Evolutionary conservation across 2,113 vertebrate genomes (phyloP), one percentile per base, ranked within the genome.

Genomic region (Dasypus novemcinctus): DNA sequence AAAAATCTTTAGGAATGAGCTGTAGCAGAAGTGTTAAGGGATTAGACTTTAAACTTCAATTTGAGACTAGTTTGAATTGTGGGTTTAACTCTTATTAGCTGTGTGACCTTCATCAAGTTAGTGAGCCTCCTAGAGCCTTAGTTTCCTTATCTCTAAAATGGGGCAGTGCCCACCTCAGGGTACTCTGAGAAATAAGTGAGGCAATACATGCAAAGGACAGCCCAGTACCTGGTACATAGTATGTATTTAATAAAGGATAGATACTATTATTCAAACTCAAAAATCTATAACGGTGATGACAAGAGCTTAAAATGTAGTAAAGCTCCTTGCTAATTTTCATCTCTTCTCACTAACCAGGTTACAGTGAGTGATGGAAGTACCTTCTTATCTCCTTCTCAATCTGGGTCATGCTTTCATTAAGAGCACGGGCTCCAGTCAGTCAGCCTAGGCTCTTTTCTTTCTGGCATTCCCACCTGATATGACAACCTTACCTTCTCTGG

Each of bases 11-110:
- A 63, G 27, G 27, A 54, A 15, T 88, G 61, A 59, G 31, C 25
- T 49, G 11, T 33, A 75, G n/a, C 11, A n/a, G 31, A 52, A 23
- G 33, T 29, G 14, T 82, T 29, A 66, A 43, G 13, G 83, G 27
- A 20, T 21, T 7, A 38, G 29, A 59, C 13, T 90, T 89, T 71
- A 66, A 54, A 88, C 78, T 76, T 95, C 69, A 71, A 29, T 89
- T 20, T 82, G 54, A 89, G 52, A 94, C 15, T 46, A 83, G 29
- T 49, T 36, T 93, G 90, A 96, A 86, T 86, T 64, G 54, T 86
- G 38, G 61, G 29, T 94, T 66, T 66, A 54, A 20, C 11, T 71
- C 12, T 66, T 87, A 61, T 43, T 91, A 74, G n/a, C 46, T 74
- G 14, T 41, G 81, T 64, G 52, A n/a, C 7, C 36, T 86, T 92